A percentile compares a stretch with the other conserved stretches of the same genome.
Evolutionary conservation across 2,888 invertebrate species (phyloP).

Genomic region (Steromphala cineraria): DNA sequence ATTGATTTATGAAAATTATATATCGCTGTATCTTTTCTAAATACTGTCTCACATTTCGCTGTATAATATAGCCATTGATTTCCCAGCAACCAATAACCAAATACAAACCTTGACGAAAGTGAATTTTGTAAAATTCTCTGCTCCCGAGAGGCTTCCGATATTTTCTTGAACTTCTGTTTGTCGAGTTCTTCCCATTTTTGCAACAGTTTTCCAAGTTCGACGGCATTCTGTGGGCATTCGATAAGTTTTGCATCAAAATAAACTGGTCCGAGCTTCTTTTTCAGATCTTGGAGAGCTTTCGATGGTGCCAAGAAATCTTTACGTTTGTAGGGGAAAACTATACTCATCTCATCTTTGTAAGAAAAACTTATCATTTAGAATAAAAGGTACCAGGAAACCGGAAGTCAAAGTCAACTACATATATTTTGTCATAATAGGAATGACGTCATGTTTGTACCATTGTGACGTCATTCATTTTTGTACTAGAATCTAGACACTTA

Average conservation of each 20-base stretch:
- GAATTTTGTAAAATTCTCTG: conserved; percentile 37
- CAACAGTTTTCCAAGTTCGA: conserved; percentile 52
- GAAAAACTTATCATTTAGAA: background rate
- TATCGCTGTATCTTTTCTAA: too few species aligned
- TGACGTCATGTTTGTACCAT: background rate
- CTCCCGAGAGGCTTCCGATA: conserved; percentile 41
- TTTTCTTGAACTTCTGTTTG: conserved; percentile 40
- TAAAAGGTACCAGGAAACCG: background rate
- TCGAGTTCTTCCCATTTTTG: conserved; percentile 49
- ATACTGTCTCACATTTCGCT: too few species aligned
- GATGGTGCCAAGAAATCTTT: conserved; percentile 45
- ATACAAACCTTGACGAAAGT: background rate
- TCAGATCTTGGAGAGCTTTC: conserved; percentile 51
- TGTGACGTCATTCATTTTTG: too few species aligned
- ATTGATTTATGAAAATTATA: too few species aligned
- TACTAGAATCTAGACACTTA: too few species aligned
- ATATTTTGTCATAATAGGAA: background rate
- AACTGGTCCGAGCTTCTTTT: conserved; percentile 50
- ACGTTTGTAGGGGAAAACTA: background rate
- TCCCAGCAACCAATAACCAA: too few species aligned
- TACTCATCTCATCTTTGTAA: conserved; percentile 16
- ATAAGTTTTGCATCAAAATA: conserved; percentile 49
- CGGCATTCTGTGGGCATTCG: conserved; percentile 58
- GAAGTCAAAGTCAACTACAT: background rate
- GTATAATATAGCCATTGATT: too few species aligned